Conservation (phyloP, 2,888 invertebrate genomes). For the Altica lythri region DNA sequence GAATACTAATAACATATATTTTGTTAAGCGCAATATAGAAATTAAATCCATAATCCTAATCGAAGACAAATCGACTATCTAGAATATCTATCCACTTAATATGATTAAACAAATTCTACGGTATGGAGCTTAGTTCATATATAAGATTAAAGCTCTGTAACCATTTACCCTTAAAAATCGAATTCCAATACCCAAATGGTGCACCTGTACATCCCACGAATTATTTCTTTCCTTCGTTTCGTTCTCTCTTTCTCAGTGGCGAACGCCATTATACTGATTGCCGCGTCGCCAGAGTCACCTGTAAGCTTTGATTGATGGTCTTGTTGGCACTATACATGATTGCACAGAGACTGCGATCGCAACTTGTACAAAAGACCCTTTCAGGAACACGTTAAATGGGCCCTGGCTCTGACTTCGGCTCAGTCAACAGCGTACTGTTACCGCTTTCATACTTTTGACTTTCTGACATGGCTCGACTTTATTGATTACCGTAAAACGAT, state of each 20-base stretch:
- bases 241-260: constrained; percentile 35
- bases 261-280: constrained; percentile 49
- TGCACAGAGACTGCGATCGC: constrained; percentile 44
- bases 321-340: constrained; percentile 52
- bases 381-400: constrained; percentile 35
- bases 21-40: too few species aligned
- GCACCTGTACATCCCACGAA: constrained; percentile 5
- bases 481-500: constrained; percentile 13
- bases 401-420: constrained; percentile 19
- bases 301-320: constrained; percentile 51
- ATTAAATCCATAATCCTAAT: too few species aligned
- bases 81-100: too few species aligned
- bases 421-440: not conserved
- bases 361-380: constrained; percentile 37
- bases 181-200: constrained; percentile 3
- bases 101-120: too few species aligned
- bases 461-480: constrained; percentile 22
- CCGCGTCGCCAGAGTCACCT: constrained; percentile 47
- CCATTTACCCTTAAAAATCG: too few species aligned
- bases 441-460: constrained; percentile 23
- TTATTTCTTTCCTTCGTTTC: constrained; percentile 3
- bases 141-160: too few species aligned
- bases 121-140: too few species aligned
- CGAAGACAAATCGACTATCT: too few species aligned
- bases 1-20: too few species aligned